These are phyloP conservation scores for Neoitamus cyanurus DNA, from an alignment of 2,888 invertebrate species.

Conservation along the genomic window DNA sequence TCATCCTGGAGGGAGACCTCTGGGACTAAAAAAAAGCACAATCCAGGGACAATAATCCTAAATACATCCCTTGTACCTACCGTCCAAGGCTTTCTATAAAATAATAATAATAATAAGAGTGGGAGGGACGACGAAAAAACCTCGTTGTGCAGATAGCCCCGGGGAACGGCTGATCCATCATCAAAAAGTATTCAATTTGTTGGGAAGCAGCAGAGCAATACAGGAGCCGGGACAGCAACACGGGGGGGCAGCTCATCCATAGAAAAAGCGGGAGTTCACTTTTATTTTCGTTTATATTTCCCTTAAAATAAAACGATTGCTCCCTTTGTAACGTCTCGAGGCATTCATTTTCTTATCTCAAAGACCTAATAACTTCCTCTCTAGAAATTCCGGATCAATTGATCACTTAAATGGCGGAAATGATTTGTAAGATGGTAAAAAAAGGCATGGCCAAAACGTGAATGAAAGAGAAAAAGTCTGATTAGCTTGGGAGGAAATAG, in stretches of 20 bases:
- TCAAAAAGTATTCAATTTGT: neutral
- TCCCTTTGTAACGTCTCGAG: constrained; percentile 5
- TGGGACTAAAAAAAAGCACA: neutral
- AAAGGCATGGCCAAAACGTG: neutral
- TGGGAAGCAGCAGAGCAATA: neutral
- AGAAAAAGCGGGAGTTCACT: neutral
- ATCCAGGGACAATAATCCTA: neutral
- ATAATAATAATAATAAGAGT: neutral
- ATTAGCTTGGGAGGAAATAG: constrained; percentile 21
- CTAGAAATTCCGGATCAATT: constrained; percentile 36
- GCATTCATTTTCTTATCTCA: constrained; percentile 26
- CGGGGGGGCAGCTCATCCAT: neutral
- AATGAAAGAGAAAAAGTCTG: constrained; percentile 38
- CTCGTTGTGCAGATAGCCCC: neutral
- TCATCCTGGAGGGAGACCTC: neutral
- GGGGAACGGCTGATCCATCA: neutral
- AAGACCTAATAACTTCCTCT: constrained; percentile 37
- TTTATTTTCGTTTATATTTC: constrained; percentile 11
- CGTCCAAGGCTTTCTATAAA: neutral
- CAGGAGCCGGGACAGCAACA: neutral
- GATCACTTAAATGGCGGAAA: constrained; percentile 38
- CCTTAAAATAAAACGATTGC: constrained; percentile 11
- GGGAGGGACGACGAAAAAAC: neutral
- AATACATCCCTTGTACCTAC: neutral
- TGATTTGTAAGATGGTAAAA: constrained; percentile 35